Conservation (phyloP, 2,888 invertebrate species). For the Pogonocherus hispidulus region DNA sequence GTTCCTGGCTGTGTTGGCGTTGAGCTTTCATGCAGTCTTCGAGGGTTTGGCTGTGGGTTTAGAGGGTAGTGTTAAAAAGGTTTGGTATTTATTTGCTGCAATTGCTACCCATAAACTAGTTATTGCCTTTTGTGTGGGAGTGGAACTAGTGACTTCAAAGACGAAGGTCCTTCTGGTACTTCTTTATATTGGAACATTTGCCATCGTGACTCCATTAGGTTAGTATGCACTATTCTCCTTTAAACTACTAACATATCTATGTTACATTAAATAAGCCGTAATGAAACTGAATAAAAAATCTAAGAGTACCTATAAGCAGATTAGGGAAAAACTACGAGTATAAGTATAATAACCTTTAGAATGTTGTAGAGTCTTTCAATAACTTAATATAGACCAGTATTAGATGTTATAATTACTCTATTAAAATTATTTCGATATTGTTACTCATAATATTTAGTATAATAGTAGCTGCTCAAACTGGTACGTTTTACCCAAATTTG, state of each 20-base stretch:
- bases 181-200: constrained; percentile 75
- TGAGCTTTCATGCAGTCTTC: constrained; percentile 79
- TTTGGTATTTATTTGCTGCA: constrained; percentile 76
- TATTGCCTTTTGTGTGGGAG: constrained; percentile 77
- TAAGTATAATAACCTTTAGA: too few species aligned
- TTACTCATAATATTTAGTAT: too few species aligned
- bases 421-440: too few species aligned
- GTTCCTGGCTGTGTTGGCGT: constrained; percentile 75
- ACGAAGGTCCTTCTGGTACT: constrained; percentile 69
- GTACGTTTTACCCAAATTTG: too few species aligned
- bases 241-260: background rate
- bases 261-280: too few species aligned
- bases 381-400: too few species aligned
- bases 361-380: too few species aligned
- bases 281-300: too few species aligned
- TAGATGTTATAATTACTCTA: too few species aligned
- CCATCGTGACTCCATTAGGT: constrained; percentile 77
- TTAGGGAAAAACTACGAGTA: too few species aligned
- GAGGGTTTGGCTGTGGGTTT: constrained; percentile 79
- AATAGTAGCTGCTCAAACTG: too few species aligned
- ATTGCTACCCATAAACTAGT: constrained; percentile 79
- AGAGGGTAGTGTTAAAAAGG: constrained; percentile 72
- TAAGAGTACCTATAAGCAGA: too few species aligned
- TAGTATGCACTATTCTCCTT: constrained; percentile 41
- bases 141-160: constrained; percentile 74